phyloP scores from a whole-genome alignment of 2,888 invertebrate genomes.

The Calameuta idolon region DNA sequence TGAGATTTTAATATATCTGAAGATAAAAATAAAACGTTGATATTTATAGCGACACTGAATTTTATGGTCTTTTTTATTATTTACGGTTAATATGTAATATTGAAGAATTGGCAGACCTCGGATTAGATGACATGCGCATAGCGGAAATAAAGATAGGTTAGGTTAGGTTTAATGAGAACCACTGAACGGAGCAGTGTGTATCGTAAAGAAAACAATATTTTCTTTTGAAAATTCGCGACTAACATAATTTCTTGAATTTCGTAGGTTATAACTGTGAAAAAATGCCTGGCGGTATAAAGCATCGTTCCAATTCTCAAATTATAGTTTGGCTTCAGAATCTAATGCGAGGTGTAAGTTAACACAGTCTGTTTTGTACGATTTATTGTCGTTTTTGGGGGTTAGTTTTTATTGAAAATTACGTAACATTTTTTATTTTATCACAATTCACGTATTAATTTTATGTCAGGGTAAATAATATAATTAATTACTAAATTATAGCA shows the following conservation, averaged over 20 bases:
- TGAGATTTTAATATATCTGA: background rate
- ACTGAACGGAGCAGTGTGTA: background rate
- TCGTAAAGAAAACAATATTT: background rate
- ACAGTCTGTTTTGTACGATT: background rate
- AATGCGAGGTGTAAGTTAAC: background rate
- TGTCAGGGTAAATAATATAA: background rate
- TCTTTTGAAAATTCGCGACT: background rate
- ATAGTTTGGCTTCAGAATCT: background rate
- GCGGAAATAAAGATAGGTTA: background rate
- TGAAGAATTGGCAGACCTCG: background rate
- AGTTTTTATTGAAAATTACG: background rate
- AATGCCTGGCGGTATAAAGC: background rate
- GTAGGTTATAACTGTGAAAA: background rate
- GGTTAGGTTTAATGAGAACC: background rate
- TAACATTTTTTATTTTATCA: background rate
- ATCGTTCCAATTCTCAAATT: background rate
- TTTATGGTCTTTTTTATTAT: background rate
- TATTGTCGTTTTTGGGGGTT: background rate
- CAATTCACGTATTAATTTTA: background rate
- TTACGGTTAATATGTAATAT: background rate
- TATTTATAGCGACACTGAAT: background rate
- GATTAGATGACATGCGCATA: background rate
- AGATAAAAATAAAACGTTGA: background rate
- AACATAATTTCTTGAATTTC: background rate
- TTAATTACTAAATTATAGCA: background rate